Conservation (phyloP, 1,140 invertebrate species). For the Calephelis nemesis region DNA sequence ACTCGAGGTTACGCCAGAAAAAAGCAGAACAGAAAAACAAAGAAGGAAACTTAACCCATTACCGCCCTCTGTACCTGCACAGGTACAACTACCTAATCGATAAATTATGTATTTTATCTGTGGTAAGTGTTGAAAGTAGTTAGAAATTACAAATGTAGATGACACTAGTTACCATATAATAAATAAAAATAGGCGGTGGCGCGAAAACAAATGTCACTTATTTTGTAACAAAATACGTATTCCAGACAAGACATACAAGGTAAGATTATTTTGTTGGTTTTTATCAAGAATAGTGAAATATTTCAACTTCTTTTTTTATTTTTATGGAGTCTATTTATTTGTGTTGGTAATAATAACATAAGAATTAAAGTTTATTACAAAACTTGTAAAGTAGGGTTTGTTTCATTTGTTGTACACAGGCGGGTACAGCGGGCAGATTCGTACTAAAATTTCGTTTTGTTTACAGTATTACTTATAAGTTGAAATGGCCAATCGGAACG, state of each 20-base stretch:
- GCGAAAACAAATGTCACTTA: constrained; percentile 29
- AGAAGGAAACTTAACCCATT: constrained; percentile 15
- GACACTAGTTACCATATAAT: constrained; percentile 29
- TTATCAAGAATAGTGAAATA: no score
- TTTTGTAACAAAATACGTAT: constrained; percentile 27
- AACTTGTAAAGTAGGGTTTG: constrained; percentile 33
- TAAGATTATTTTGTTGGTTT: no score
- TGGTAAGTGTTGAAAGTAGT: constrained; percentile 30
- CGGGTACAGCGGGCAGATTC: constrained; percentile 33
- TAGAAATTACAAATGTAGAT: constrained; percentile 32
- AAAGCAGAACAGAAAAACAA: no score
- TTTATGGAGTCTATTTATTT: no score
- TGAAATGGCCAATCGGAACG: constrained; percentile 35
- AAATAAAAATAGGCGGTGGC: constrained; percentile 29
- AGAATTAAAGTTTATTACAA: no score
- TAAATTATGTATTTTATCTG: constrained; percentile 34
- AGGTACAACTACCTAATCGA: constrained; percentile 27
- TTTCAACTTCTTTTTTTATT: no score
- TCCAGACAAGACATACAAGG: no score
- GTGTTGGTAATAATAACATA: no score
- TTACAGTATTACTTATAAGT: constrained; percentile 34
- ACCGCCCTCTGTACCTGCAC: constrained; percentile 28
- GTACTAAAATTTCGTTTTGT: constrained; percentile 33
- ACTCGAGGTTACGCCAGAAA: no score
- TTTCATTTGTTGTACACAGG: constrained; percentile 35